Conservation (phyloP, 2,113 vertebrate species). For the Pedetes capensis region DNA sequence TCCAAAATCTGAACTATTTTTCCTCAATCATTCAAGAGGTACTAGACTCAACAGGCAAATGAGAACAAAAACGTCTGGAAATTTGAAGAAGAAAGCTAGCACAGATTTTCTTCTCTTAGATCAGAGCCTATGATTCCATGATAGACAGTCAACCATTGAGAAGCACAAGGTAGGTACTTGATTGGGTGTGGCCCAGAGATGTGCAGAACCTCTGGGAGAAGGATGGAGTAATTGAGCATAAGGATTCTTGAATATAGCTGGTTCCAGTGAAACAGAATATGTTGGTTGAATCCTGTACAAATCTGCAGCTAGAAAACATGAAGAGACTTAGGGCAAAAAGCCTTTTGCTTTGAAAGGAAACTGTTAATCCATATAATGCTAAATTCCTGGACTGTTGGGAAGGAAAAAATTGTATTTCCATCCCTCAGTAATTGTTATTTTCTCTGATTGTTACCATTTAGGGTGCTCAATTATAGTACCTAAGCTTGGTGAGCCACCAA, state of each 20-base stretch:
- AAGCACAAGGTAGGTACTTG: neutral
- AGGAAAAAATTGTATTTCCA: neutral
- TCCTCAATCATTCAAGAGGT: neutral
- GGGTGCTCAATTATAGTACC: fast-evolving
- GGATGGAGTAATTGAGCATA: neutral
- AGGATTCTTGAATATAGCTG: neutral
- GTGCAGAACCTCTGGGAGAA: neutral
- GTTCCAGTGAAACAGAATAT: neutral
- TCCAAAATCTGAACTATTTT: neutral
- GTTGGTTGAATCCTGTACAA: neutral
- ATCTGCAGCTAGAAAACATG: neutral
- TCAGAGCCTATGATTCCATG: neutral
- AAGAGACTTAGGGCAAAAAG: neutral
- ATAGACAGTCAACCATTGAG: neutral
- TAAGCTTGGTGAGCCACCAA: neutral
- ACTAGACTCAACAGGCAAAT: neutral
- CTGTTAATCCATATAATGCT: neutral
- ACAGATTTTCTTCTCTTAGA: neutral
- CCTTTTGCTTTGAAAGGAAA: neutral
- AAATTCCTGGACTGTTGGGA: neutral
- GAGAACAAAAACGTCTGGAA: neutral
- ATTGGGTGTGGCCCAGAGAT: neutral
- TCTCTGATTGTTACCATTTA: neutral
- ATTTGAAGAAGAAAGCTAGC: neutral
- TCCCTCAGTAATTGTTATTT: fast-evolving